Evolutionary conservation across 1,140 invertebrate species (phyloP), one percentile per base, ranked within the genome.

Genomic region (Plutomurus gul): DNA sequence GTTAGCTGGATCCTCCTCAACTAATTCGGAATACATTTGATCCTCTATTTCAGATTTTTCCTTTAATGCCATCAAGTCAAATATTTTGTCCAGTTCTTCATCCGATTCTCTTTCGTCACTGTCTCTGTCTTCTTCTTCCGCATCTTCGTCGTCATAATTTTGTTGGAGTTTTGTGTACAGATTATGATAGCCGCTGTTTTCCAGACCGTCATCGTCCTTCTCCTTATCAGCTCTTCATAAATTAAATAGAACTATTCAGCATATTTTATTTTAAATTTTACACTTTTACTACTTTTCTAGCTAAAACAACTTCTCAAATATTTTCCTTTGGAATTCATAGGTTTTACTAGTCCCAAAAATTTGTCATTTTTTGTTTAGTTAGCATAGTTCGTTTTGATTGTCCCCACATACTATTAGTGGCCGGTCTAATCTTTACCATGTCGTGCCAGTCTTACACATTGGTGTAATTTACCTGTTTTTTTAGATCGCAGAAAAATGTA

Each of bases 1-100:
- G 37, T 74, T 56, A 10, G 22, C 51, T 16, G 78, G 78, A 36
- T 79, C 73, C 1, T 79, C 78, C 13, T 74, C 72, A 20, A 76
- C 73, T 11, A 79, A 33, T 13, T 75, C 72, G 11, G 36, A 36
- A 18, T 79, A 72, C 30, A 47, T 20, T 43, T 36, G 27, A 1
- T 70, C 33, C 43, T 39, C 75, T 13, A 71, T 10, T 18, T 46
- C 30, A 7, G 70, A 20, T 18, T 56, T 79, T 40, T 37, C 72
- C 71, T 40, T 79, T 37, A 47, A 27, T n/a, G 18, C 36, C 71
- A 39, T 78, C 47, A 74, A 72, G 5, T 43, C 70, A 22, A 40
- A 40, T 39, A 72, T 56, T 46, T 65, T 71, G 18, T 72, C 70
- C 0, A 72, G 20, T 27, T 72, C 70, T 27, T 72, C 70, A 6